A percentile compares a stretch with the other conserved stretches of the same genome.
These are phyloP conservation scores for Pangasius sanitwongsei DNA, from an alignment of 2,797 vertebrate genomes.

Conservation along the genomic window DNA sequence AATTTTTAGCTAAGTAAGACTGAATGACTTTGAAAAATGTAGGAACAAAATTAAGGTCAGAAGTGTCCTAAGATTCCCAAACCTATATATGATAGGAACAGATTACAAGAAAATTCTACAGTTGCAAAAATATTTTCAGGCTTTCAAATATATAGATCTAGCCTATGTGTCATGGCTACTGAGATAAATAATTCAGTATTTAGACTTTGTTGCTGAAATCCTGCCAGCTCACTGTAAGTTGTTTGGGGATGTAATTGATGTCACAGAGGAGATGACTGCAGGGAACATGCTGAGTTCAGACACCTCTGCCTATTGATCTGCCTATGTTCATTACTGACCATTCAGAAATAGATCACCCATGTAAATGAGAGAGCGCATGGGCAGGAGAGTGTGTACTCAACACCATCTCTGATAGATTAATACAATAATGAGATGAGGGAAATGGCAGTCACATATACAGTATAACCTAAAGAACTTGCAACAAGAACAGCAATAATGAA, in stretches of 20 bases:
- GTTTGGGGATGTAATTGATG: constrained; percentile 9
- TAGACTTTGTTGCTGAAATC: not conserved
- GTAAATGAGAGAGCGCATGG: not conserved
- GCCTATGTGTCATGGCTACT: not conserved
- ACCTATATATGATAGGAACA: not conserved
- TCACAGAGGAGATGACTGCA: constrained; percentile 5
- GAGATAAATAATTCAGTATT: constrained; percentile 13
- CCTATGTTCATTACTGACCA: not conserved
- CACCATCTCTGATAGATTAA: not conserved
- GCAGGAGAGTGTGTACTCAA: not conserved
- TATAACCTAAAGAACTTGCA: not conserved
- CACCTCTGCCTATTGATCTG: constrained; percentile 8
- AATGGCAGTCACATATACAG: not conserved
- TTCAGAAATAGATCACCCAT: constrained; percentile 35
- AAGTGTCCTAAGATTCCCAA: not conserved
- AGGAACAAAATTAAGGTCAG: not conserved
- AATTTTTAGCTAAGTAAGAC: not conserved
- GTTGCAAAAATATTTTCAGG: not conserved
- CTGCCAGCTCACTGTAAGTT: not conserved
- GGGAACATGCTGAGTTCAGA: not conserved
- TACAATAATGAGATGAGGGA: not conserved
- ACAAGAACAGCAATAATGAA: not conserved
- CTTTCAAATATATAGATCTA: not conserved
- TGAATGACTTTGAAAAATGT: not conserved
- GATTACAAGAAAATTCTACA: not conserved